Evolutionary conservation across 2,797 vertebrate genomes (phyloP).

Genomic region (Pelobates cultripes): DNA sequence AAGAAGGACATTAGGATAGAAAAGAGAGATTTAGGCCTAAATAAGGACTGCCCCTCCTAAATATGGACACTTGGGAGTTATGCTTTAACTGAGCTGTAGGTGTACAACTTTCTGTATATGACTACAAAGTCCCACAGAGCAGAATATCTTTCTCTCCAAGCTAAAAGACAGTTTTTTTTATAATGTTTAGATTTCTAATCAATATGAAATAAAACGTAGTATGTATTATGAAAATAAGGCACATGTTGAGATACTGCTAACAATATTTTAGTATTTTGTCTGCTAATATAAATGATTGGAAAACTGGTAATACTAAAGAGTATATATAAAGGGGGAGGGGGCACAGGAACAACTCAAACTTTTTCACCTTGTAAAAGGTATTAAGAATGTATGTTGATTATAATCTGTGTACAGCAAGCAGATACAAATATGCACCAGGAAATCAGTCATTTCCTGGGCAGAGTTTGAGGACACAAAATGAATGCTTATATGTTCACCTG

Average conservation of each 20-base stretch:
- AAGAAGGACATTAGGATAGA: no score
- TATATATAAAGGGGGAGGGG: no score
- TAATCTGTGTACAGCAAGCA: no score
- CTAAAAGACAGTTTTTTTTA: neutral
- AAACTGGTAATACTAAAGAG: no score
- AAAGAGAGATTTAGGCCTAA: no score
- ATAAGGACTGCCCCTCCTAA: no score
- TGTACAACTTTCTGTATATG: constrained; percentile 63
- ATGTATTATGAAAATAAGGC: neutral
- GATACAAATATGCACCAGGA: neutral
- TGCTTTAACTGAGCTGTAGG: constrained; percentile 38
- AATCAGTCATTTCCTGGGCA: neutral
- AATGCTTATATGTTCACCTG: neutral
- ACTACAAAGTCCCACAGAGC: constrained; percentile 57
- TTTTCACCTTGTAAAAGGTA: no score
- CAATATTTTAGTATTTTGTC: no score
- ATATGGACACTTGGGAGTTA: neutral
- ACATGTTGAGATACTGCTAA: neutral
- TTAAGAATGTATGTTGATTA: no score
- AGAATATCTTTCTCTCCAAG: constrained; percentile 32
- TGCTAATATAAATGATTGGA: no score
- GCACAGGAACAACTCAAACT: no score
- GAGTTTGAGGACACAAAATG: neutral
- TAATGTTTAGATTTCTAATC: neutral
- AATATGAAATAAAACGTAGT: neutral